These are phyloP conservation scores for Mechanitis messenoides DNA, from an alignment of 2,888 invertebrate species.

Conservation along the genomic window DNA sequence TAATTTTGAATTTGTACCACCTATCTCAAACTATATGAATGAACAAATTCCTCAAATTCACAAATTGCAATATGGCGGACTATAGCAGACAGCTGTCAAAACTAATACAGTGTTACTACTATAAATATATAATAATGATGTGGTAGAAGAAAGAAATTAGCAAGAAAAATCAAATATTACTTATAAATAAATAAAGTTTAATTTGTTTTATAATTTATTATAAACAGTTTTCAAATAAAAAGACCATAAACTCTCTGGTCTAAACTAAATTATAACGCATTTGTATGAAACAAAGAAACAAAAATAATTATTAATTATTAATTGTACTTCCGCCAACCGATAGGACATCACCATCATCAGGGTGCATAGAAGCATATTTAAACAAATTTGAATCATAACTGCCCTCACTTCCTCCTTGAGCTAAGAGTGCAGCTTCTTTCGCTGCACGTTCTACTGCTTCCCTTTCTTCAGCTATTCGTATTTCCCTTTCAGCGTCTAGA, in stretches of 20 bases:
- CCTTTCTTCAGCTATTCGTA: slow-evolving; percentile 51
- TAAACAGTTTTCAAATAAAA: no score
- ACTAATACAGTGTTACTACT: slow-evolving; percentile 26
- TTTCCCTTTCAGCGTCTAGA: slow-evolving; percentile 52
- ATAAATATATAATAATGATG: slow-evolving; percentile 23
- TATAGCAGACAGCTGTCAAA: slow-evolving; percentile 43
- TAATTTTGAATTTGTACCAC: slow-evolving; percentile 12
- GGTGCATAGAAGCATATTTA: slow-evolving; percentile 45
- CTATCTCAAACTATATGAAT: slow-evolving; percentile 31
- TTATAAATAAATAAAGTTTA: no score
- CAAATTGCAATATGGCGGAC: slow-evolving; percentile 60
- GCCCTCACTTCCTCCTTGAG: slow-evolving; percentile 60
- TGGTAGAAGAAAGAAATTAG: slow-evolving; percentile 10
- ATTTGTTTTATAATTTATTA: no score
- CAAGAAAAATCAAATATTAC: no score
- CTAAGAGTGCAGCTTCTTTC: slow-evolving; percentile 45
- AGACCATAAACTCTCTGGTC: no score
- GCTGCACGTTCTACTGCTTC: slow-evolving; percentile 54
- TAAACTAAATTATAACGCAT: no score
- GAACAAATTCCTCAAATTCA: slow-evolving; percentile 40
- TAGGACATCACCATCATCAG: slow-evolving; percentile 39
- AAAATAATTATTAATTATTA: slow-evolving; percentile 28
- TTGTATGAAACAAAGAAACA: slow-evolving; percentile 6
- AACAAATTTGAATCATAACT: slow-evolving; percentile 62
- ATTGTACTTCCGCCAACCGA: slow-evolving; percentile 40